Evolutionary conservation across 2,797 vertebrate species (phyloP).

Genomic region (Gallinago nigripennis): DNA sequence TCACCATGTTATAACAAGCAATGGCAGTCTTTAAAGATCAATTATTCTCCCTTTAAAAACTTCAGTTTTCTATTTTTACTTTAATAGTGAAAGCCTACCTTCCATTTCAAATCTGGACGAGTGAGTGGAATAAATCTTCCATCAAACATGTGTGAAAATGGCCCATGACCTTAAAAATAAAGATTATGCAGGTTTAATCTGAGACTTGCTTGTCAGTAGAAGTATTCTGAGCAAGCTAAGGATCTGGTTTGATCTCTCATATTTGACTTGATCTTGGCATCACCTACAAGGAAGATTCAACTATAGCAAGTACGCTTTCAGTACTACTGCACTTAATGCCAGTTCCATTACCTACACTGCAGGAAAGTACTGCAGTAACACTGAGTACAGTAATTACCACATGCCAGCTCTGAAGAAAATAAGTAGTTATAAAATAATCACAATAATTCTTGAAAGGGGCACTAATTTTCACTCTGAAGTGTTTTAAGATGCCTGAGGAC

Average conservation of each 20-base stretch:
- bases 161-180: constrained; percentile 89
- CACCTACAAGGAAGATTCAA: not conserved
- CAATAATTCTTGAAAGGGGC: not conserved
- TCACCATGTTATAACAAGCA: not conserved
- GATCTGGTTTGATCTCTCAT: not conserved
- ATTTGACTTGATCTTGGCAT: not conserved
- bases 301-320: not conserved
- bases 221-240: not conserved
- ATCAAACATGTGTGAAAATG: constrained; percentile 97
- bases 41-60: not conserved
- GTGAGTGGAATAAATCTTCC: constrained; percentile 88
- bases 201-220: not conserved
- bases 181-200: constrained; percentile 6
- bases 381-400: not conserved
- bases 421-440: not conserved
- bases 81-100: constrained; percentile 75
- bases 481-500: not conserved
- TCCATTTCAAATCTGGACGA: constrained; percentile 82
- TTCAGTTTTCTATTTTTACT: not conserved
- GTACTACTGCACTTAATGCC: not conserved
- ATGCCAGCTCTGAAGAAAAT: not conserved
- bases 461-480: not conserved
- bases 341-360: not conserved
- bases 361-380: not conserved
- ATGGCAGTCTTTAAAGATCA: not conserved